A percentile compares a stretch with the other conserved stretches of the same genome.
Conservation (phyloP, 2,797 vertebrate species). For the Neostethus bicornis region DNA sequence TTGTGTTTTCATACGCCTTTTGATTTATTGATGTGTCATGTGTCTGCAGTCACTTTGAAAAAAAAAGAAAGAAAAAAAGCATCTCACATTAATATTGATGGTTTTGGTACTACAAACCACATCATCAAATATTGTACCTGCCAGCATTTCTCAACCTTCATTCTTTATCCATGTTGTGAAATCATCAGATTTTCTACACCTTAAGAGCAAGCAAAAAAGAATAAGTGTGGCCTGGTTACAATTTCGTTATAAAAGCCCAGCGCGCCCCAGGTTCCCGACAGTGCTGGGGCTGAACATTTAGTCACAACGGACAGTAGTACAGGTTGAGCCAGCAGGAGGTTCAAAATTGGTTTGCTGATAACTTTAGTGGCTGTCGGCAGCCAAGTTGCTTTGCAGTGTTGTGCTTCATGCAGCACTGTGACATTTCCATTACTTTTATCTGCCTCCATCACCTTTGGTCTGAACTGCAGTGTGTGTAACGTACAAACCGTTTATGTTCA, state of each 20-base stretch:
- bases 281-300: neutral
- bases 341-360: slow-evolving; percentile 1
- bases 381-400: neutral
- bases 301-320: neutral
- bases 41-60: neutral
- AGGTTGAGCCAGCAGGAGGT: slow-evolving; percentile 8
- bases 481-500: neutral
- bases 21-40: neutral
- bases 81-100: neutral
- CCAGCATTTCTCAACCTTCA: neutral
- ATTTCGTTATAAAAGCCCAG: slow-evolving; percentile 1
- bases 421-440: neutral
- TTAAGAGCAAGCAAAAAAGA: neutral
- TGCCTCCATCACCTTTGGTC: neutral
- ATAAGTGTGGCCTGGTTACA: neutral
- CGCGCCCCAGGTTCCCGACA: neutral
- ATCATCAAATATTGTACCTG: neutral
- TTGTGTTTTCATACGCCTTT: too few relatives aligned
- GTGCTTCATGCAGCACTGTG: neutral
- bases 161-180: neutral
- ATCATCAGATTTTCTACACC: neutral
- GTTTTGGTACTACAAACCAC: fast-evolving
- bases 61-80: too few relatives aligned
- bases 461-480: neutral
- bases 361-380: neutral